phyloP scores from a whole-genome alignment of 2,888 invertebrate species.

The Iselma pallidipennis region DNA sequence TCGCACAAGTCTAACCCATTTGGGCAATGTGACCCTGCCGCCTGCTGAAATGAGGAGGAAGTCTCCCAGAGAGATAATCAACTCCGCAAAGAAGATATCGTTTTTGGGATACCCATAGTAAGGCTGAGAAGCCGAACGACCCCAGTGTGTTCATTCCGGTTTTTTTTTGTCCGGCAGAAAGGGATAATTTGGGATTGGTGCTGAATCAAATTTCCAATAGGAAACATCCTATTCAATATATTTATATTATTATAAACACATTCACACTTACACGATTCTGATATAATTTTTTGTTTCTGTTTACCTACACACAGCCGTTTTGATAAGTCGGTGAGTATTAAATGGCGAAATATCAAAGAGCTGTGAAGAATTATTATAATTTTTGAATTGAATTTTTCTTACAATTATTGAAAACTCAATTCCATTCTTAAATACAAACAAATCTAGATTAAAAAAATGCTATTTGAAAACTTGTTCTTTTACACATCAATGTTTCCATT shows the following conservation, averaged over 20 bases:
- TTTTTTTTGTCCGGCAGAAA: no score
- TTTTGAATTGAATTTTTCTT: slow-evolving; percentile 17
- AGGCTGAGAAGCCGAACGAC: no score
- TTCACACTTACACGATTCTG: slow-evolving; percentile 54
- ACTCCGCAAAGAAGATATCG: neutral
- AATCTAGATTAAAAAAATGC: slow-evolving; percentile 8
- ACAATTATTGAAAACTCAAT: slow-evolving; percentile 44
- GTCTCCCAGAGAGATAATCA: neutral
- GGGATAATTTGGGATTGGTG: neutral
- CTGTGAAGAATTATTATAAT: slow-evolving; percentile 46
- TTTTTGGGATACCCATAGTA: neutral
- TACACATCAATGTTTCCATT: no score
- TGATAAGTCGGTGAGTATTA: slow-evolving; percentile 49
- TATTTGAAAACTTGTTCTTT: no score
- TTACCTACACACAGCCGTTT: slow-evolving; percentile 52
- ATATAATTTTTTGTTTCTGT: slow-evolving; percentile 42
- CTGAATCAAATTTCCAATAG: slow-evolving; percentile 29
- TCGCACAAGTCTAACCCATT: no score
- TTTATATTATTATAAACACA: slow-evolving; percentile 56
- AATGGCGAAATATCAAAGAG: slow-evolving; percentile 51
- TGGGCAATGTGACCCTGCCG: neutral
- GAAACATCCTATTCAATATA: slow-evolving; percentile 52
- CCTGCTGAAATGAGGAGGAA: neutral
- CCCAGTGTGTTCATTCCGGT: no score
- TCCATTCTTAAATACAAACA: slow-evolving; percentile 26